These are phyloP conservation scores for Alethe diademata DNA, from an alignment of 2,113 vertebrate species.

Conservation along the genomic window DNA sequence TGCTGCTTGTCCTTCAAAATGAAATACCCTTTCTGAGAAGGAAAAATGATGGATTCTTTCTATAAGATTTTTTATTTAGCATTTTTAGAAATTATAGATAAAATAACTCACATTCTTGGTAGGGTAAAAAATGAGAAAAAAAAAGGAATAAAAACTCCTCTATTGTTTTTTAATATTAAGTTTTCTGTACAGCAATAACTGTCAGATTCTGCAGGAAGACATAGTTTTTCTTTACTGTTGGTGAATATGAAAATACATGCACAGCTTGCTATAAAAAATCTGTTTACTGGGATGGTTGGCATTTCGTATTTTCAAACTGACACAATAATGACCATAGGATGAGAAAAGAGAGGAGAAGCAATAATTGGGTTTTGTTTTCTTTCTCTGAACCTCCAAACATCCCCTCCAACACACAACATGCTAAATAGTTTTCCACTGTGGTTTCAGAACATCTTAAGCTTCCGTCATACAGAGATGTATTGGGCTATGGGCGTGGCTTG, in stretches of 20 bases:
- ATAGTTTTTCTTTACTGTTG: not conserved
- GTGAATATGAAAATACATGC: not conserved
- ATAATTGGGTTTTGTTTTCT: not conserved
- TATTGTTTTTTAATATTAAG: not conserved
- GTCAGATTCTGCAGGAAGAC: not conserved
- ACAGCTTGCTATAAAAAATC: not conserved
- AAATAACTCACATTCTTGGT: not conserved
- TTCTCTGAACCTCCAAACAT: not conserved
- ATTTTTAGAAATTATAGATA: not conserved
- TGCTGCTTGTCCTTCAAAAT: not conserved
- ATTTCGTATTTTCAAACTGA: not conserved
- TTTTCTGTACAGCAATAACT: not conserved
- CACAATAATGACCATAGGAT: not conserved
- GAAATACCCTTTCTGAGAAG: not conserved
- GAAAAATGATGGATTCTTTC: not conserved
- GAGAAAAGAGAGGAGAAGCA: not conserved
- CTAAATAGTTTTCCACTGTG: not conserved
- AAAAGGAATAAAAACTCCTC: not conserved
- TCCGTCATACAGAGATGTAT: not conserved
- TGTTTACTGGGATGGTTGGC: not conserved
- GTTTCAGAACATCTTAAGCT: not conserved
- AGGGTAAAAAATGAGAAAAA: not conserved
- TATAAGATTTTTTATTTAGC: not conserved
- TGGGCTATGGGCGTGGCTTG: accelerated
- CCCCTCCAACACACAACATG: not conserved